These are phyloP conservation scores for Notodonta ziczac DNA, from an alignment of 2,888 invertebrate species.

Conservation along the genomic window DNA sequence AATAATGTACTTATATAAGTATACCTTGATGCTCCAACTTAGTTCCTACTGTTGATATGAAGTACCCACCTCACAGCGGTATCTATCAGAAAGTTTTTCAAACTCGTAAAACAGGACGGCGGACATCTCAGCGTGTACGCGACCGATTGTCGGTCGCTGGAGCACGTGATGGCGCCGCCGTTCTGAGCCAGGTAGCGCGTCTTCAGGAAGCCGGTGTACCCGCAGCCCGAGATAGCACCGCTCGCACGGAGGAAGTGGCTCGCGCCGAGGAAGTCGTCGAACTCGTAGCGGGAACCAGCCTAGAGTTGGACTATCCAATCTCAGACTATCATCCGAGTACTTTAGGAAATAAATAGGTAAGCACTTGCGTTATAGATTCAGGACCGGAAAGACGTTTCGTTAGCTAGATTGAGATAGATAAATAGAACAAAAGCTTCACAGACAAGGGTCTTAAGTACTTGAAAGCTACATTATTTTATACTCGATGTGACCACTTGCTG, in stretches of 20 bases:
- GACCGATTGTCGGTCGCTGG: conserved; percentile 90
- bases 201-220: conserved; percentile 88
- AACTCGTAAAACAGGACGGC: conserved; percentile 43
- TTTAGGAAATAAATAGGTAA: too few relatives aligned
- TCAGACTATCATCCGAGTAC: too few relatives aligned
- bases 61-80: conserved; percentile 56
- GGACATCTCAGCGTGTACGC: conserved; percentile 87
- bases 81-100: conserved; percentile 64
- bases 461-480: too few relatives aligned
- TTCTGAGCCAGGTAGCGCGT: conserved; percentile 89
- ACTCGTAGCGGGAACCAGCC: conserved; percentile 94
- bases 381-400: too few relatives aligned
- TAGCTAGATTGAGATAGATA: too few relatives aligned
- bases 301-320: conserved; percentile 58
- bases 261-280: conserved; percentile 88
- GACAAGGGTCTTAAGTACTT: too few relatives aligned
- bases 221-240: conserved; percentile 89
- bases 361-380: too few relatives aligned
- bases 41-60: too few relatives aligned
- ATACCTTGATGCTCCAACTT: too few relatives aligned
- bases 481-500: too few relatives aligned
- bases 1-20: too few relatives aligned
- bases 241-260: conserved; percentile 91
- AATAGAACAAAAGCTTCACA: too few relatives aligned
- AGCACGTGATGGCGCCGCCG: conserved; percentile 88